A percentile compares a stretch with the other conserved stretches of the same genome.
Evolutionary conservation across 2,113 vertebrate genomes (phyloP).

Genomic region (Pitta sordida): DNA sequence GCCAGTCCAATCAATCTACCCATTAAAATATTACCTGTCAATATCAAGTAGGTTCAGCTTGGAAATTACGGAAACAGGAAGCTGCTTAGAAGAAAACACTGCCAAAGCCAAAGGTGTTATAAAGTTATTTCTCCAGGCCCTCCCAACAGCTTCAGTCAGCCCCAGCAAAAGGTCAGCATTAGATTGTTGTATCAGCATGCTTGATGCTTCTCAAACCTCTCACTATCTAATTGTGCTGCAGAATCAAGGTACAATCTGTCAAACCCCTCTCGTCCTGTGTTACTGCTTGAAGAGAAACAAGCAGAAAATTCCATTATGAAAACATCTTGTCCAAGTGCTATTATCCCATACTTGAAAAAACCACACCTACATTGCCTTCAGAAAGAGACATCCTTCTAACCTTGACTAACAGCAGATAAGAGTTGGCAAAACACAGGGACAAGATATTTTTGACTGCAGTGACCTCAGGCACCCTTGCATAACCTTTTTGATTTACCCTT

Average conservation of each 20-base stretch:
- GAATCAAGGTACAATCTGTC: slow-evolving; percentile 11
- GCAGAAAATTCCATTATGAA: slow-evolving; percentile 55
- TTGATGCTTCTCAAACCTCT: slow-evolving; percentile 18
- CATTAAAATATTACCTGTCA: slow-evolving; percentile 78
- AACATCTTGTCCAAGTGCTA: not conserved
- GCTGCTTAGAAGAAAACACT: slow-evolving; percentile 65
- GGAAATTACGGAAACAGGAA: slow-evolving; percentile 57
- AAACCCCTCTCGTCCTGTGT: not conserved
- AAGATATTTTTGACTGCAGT: not conserved
- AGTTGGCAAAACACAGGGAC: not conserved
- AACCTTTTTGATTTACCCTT: not conserved
- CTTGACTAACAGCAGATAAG: not conserved
- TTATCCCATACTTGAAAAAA: not conserved
- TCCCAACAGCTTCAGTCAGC: slow-evolving; percentile 3
- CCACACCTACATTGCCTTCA: not conserved
- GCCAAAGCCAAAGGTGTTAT: not conserved
- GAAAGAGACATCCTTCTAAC: not conserved
- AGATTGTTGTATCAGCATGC: slow-evolving; percentile 16
- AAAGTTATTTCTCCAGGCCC: not conserved
- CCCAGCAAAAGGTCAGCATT: not conserved
- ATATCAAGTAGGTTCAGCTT: slow-evolving; percentile 63
- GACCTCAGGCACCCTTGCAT: not conserved
- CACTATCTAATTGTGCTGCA: slow-evolving; percentile 20
- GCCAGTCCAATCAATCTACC: slow-evolving; percentile 73
- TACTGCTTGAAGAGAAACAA: slow-evolving; percentile 50